Base-by-base conservation (phyloP, 2,888 invertebrate species). In the Creontiades dilutus region DNA sequence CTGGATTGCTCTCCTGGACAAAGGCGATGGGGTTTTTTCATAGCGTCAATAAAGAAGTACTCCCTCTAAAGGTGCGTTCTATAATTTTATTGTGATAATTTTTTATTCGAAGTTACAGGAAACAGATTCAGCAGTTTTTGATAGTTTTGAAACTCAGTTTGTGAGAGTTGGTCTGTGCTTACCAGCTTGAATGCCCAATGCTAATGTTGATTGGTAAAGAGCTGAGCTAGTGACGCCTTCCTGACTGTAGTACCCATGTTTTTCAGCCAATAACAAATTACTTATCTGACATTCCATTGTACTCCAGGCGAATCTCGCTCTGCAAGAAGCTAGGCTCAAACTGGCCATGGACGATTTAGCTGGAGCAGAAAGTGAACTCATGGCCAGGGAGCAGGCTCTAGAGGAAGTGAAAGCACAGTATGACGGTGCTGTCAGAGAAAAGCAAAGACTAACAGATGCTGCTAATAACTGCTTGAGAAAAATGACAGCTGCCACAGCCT, bases 11-110 rank as follows among this genome's bases (percentile, higher is more conserved):
- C 1, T 98, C 98, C 0, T 99, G 99, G 99, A 99, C 99, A 0
- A 97, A 98, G 93, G 98, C 98, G 0, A 98, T 98, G 98, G 96
- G 96, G 0, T 98, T 98, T 93, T 99, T 99, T 93, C 98, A 97
- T 92, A 97, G 97, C 91, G 99, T 99, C 86, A 99, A 99, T 94
- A 98, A 98, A 93, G 99, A 99, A 94, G 99, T 99, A 0, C 93
- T 99, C 86, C 99, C 99, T 0, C 93, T 99, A 9, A 99, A 99
- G 93, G 94, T 94, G 91, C 86, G 13, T 7, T 37, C 7, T 37
- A 2, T 37, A 2, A 7, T 37, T 37, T 37, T 37, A 4, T 37
- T 4, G 2, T 7, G 7, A 7, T 37, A 4, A 37, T 37, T 37
- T 37, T 37, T 37, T 4, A 37, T 37, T n/a, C n/a, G n/a, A n/a